Evolutionary conservation across 2,797 vertebrate species (phyloP).

Genomic region (Synanceia verrucosa): DNA sequence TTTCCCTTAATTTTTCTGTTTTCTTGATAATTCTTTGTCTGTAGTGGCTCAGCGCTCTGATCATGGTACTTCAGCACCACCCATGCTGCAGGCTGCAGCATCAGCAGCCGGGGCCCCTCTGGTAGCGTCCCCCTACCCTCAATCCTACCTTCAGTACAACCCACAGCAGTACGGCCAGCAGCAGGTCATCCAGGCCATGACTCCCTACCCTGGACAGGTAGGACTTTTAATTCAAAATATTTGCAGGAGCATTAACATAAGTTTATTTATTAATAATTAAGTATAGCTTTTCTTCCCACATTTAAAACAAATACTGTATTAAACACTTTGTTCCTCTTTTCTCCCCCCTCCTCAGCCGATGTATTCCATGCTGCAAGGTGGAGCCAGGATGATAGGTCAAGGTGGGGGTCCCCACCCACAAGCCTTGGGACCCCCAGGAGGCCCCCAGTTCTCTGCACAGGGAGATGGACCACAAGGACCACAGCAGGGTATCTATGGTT

Average conservation of each 20-base stretch:
- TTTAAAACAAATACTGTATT: background rate
- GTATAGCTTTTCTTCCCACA: background rate
- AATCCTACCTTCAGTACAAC: conserved; percentile 91
- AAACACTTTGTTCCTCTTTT: background rate
- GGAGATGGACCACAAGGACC: conserved; percentile 88
- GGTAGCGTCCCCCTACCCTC: conserved; percentile 90
- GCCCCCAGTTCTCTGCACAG: conserved; percentile 87
- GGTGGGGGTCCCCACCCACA: conserved; percentile 87
- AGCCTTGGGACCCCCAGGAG: conserved; percentile 87
- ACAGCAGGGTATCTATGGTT: conserved; percentile 91
- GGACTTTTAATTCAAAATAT: background rate
- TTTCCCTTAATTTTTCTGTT: background rate
- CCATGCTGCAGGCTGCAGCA: conserved; percentile 88
- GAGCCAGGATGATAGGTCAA: conserved; percentile 89
- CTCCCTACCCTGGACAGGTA: conserved; percentile 90
- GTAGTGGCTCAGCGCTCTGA: conserved; percentile 87
- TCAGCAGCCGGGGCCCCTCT: conserved; percentile 89
- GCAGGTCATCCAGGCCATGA: conserved; percentile 91
- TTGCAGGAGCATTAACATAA: background rate
- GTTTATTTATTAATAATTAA: background rate
- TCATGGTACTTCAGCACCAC: conserved; percentile 85
- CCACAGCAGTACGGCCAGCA: conserved; percentile 81
- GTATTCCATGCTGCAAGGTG: conserved; percentile 91
- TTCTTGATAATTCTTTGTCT: background rate
- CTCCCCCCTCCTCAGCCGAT: conserved; percentile 76